Conservation (phyloP, 2,113 vertebrate species). For the Misgurnus mizolepis region DNA sequence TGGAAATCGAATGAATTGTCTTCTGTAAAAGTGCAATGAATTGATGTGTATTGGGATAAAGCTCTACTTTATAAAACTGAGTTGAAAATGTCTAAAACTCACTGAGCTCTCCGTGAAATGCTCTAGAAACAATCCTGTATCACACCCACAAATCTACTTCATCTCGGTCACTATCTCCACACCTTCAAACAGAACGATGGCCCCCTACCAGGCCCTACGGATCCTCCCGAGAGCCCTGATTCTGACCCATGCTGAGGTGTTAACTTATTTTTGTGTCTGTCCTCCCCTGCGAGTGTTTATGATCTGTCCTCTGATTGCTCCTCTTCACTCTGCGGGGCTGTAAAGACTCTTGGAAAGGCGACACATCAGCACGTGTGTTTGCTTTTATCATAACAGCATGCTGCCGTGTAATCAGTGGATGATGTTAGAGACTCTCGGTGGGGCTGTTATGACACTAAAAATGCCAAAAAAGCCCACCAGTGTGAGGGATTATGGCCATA, state of each 20-base stretch:
- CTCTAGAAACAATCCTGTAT: background rate
- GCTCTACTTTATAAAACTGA: too few relatives aligned
- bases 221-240: constrained; percentile 55
- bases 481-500: background rate
- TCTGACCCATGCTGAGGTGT: constrained; percentile 60
- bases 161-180: constrained; percentile 49
- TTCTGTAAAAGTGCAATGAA: too few relatives aligned
- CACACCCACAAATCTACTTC: constrained; percentile 12
- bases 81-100: too few relatives aligned
- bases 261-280: constrained; percentile 50
- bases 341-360: constrained; percentile 37
- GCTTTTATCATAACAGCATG: constrained; percentile 59
- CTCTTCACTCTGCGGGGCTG: constrained; percentile 37
- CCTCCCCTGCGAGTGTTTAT: constrained; percentile 56
- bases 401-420: constrained; percentile 64
- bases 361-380: background rate
- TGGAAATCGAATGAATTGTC: too few relatives aligned
- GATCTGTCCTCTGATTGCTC: constrained; percentile 67
- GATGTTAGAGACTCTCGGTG: constrained; percentile 46
- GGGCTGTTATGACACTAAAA: constrained; percentile 5
- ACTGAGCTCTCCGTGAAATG: background rate
- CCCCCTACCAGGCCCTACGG: constrained; percentile 47
- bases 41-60: too few relatives aligned
- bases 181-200: constrained; percentile 62
- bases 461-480: background rate